Evolutionary conservation across 1,140 invertebrate genomes (phyloP), one percentile per base, ranked within the genome.

Genomic region (Monochamus saltuarius): DNA sequence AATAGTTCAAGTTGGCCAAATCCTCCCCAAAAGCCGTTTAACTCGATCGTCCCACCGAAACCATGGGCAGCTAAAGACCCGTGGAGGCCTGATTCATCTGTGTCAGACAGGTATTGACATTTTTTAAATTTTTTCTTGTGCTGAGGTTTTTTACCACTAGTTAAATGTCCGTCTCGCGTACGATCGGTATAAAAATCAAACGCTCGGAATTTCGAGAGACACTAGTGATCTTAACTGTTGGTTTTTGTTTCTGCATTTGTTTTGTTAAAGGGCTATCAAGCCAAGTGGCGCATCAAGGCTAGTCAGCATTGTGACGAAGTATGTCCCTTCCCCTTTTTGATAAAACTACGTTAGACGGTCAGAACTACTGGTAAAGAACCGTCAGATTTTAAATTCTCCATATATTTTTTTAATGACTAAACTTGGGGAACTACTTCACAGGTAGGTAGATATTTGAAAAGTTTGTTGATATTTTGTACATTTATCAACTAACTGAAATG

Each of bases 21-120:
- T 38, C 22, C n/a, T 1, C 6, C 22, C n/a, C 61, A n/a, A 47
- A 59, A 55, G 14, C 40, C 53, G 4, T 53, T 58, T 47, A 36
- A 22, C 17, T 36, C 53, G 2, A 38, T 10, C 34, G 37, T 11
- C 39, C 2, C 50, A 40, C 49, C 61, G 22, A 63, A 63, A 35
- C 56, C 54, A 8, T 63, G 56, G 51, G 56, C 37, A 29, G 22
- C 22, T 29, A 63, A 63, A 38, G 50, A 59, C 38, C 56, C 57
- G 1, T 63, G 61, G 61, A 54, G 61, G 51, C 56, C 61, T 0
- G 42, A 56, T 29, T 29, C 22, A 29, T 38, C 58, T 37, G 37
- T 17, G 35, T 38, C 17, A 34, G 59, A 62, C 17, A 50, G 59
- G 59, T 62, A 56, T 40, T 46, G 19, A 51, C 51, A 59, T 38